Evolutionary conservation across 2,113 vertebrate species (phyloP).

Genomic region (Procapra przewalskii): DNA sequence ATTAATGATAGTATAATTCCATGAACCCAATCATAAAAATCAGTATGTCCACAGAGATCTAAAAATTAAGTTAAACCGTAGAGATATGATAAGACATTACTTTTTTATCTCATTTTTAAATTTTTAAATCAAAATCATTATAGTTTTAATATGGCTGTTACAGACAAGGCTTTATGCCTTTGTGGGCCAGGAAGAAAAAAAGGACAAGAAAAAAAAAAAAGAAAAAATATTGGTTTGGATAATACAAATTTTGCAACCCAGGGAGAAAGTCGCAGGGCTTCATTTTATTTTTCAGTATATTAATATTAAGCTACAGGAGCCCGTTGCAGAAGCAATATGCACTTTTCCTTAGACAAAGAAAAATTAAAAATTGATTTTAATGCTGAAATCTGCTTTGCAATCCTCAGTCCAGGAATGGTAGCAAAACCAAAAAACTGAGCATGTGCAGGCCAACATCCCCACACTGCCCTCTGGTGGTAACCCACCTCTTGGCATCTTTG

Average conservation of each 20-base stretch:
- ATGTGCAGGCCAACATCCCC: neutral
- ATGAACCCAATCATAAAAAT: neutral
- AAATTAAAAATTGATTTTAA: neutral
- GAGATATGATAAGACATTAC: neutral
- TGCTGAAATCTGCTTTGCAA: neutral
- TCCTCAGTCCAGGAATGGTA: neutral
- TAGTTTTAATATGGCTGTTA: neutral
- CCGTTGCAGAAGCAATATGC: neutral
- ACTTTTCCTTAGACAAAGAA: neutral
- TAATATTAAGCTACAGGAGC: neutral
- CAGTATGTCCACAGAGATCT: neutral
- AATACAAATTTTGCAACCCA: neutral
- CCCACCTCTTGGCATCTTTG: neutral
- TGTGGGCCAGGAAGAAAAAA: neutral
- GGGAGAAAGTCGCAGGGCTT: neutral
- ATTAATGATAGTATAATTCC: neutral
- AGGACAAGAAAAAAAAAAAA: neutral
- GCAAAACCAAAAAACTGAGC: neutral
- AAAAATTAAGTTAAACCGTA: neutral
- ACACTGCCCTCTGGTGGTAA: constrained; percentile 57
- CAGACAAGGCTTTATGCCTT: neutral
- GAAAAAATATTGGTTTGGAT: neutral
- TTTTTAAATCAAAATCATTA: neutral
- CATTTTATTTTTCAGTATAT: neutral
- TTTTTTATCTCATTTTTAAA: neutral